Evolutionary conservation across 2,113 vertebrate genomes (phyloP), one percentile per base, ranked within the genome.

Genomic region (Calypte anna): DNA sequence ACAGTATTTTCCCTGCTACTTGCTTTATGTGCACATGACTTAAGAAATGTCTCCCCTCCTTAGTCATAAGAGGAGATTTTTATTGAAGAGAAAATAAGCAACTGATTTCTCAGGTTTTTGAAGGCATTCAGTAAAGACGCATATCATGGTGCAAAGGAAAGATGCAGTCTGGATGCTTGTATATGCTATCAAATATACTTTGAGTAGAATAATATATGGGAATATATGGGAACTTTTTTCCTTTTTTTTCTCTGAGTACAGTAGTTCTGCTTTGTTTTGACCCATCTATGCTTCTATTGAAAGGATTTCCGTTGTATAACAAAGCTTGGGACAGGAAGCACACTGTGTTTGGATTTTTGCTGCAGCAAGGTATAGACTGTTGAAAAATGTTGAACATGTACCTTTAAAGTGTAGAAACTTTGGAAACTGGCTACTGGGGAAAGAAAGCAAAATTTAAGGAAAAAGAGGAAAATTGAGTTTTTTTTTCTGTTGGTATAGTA

Each of bases 261-360:
- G 74, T 30, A 78, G 54, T 69, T 91, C 31, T 88, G 88, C 40
- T 57, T 55, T 94, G 63, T 91, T 94, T 91, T 93, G 50, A 77
- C 63, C 80, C 72, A 85, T 84, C 83, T 44, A 23, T 64, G 57
- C 69, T 51, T 72, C 91, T 82, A 46, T 62, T 14, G 5, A 54
- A 84, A 91, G 96, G 94, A 95, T 97, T 96, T 97, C 95, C 86
- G 27, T 55, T 91, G 58, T 58, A 23, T 92, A 88, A 94, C 95
- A 95, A 92, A 95, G 88, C 88, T 67, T 48, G 36, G 77, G 81
- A 63, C 90, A 93, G 96, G 96, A 97, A 97, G 85, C 72, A 89
- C 86, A 91, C 92, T 93, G 95, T 92, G 79, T 87, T 87, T 67
- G 58, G 67, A 38, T 88, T 91, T 81, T 5, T 86, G 82, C 80